Percentiles rank a stretch among this genome's conserved stretches.
Evolutionary conservation across 2,113 vertebrate species (phyloP).

Genomic region (Rhinoderma darwinii): DNA sequence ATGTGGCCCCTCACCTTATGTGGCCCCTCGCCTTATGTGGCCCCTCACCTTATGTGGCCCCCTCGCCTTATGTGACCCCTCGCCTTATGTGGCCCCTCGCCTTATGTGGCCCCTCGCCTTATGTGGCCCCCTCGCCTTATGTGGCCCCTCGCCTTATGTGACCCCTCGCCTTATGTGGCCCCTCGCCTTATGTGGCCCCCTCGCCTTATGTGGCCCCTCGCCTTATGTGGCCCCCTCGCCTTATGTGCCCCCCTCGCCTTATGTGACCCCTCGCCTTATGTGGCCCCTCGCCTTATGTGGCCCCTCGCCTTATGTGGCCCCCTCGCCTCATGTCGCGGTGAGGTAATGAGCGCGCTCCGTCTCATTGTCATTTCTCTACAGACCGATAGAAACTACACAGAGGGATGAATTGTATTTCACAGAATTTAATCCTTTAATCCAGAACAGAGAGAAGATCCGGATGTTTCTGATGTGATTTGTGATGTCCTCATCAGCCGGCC

Average conservation of each 20-base stretch:
- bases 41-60: too few species aligned
- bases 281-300: neutral
- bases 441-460: neutral
- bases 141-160: neutral
- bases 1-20: neutral
- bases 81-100: neutral
- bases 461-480: neutral
- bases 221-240: neutral
- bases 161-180: too few species aligned
- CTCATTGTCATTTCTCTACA: neutral
- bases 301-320: neutral
- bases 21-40: neutral
- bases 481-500: neutral
- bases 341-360: neutral
- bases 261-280: too few species aligned
- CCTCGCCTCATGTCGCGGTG: neutral
- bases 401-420: neutral
- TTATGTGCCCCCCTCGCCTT: neutral
- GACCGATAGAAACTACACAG: neutral
- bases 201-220: too few species aligned
- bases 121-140: neutral
- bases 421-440: constrained; percentile 29
- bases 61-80: neutral
- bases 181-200: neutral
- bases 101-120: neutral